These are phyloP conservation scores for Gnathonemus echidnorhynchus DNA, from an alignment of 2,113 vertebrate species.

Conservation along the genomic window DNA sequence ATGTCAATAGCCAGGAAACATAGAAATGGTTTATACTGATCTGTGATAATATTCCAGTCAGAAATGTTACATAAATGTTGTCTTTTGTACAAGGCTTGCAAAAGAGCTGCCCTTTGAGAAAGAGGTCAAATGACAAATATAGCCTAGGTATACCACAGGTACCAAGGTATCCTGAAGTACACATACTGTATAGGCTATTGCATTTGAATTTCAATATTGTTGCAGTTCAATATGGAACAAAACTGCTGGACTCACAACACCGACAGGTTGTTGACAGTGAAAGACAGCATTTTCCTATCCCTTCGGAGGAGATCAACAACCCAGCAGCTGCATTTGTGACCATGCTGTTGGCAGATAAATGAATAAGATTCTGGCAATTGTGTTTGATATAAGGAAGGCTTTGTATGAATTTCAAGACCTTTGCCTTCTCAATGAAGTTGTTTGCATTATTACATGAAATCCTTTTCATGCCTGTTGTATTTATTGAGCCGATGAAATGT, in stretches of 20 bases:
- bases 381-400: background rate
- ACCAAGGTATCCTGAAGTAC: background rate
- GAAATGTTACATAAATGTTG: conserved; percentile 7
- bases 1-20: background rate
- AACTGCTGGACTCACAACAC: background rate
- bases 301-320: background rate
- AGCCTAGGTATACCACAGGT: background rate
- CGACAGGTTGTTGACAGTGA: background rate
- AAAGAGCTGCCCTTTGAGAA: background rate
- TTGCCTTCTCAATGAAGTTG: background rate
- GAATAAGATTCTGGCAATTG: background rate
- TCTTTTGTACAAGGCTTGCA: background rate
- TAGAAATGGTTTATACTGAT: background rate
- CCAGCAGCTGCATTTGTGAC: background rate
- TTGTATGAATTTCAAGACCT: background rate
- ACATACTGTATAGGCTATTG: background rate
- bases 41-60: conserved; percentile 42
- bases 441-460: background rate
- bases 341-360: background rate
- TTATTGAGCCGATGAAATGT: background rate
- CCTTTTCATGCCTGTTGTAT: background rate
- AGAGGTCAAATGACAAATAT: background rate
- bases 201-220: background rate
- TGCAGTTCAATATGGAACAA: background rate
- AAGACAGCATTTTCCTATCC: background rate